phyloP scores from a whole-genome alignment of 1,140 invertebrate species.

The Drosophila willistoni region DNA sequence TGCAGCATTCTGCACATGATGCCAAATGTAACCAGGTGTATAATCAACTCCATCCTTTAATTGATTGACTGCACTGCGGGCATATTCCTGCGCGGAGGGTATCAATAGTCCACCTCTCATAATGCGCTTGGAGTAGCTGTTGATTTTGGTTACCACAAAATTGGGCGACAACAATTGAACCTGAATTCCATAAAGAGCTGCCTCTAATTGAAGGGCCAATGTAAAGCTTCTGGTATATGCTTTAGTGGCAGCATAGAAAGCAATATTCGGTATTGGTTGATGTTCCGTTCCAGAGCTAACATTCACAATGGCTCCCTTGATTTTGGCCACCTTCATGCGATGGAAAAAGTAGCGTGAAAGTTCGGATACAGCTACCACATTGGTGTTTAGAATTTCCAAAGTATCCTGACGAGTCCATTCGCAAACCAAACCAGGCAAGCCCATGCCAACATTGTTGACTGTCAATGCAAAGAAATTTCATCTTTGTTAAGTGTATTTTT shows the following conservation, averaged over 20 bases:
- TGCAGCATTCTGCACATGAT: slow-evolving; percentile 86
- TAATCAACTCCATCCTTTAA: slow-evolving; percentile 89
- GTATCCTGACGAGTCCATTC: slow-evolving; percentile 88
- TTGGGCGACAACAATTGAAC: slow-evolving; percentile 94
- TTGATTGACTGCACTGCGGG: slow-evolving; percentile 90
- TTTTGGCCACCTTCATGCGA: slow-evolving; percentile 88
- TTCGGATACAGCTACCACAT: slow-evolving; percentile 92
- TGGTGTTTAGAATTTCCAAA: slow-evolving; percentile 94
- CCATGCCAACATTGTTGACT: slow-evolving; percentile 96
- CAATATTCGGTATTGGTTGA: slow-evolving; percentile 93
- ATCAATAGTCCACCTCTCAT: slow-evolving; percentile 89
- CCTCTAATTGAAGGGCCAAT: slow-evolving; percentile 89
- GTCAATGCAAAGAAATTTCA: slow-evolving; percentile 50
- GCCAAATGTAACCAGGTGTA: slow-evolving; percentile 93
- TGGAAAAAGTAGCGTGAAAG: slow-evolving; percentile 91
- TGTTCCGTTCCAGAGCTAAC: slow-evolving; percentile 93
- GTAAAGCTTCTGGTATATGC: slow-evolving; percentile 70
- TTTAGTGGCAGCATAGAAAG: slow-evolving; percentile 95
- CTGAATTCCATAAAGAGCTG: slow-evolving; percentile 88
- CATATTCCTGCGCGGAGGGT: slow-evolving; percentile 90
- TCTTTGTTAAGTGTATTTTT: background rate
- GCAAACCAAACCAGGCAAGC: slow-evolving; percentile 89
- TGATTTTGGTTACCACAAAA: slow-evolving; percentile 95
- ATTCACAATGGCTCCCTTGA: slow-evolving; percentile 94
- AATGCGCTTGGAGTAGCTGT: slow-evolving; percentile 90